Conservation (phyloP, 1,140 invertebrate genomes). For the Acromyrmex heyeri region DNA sequence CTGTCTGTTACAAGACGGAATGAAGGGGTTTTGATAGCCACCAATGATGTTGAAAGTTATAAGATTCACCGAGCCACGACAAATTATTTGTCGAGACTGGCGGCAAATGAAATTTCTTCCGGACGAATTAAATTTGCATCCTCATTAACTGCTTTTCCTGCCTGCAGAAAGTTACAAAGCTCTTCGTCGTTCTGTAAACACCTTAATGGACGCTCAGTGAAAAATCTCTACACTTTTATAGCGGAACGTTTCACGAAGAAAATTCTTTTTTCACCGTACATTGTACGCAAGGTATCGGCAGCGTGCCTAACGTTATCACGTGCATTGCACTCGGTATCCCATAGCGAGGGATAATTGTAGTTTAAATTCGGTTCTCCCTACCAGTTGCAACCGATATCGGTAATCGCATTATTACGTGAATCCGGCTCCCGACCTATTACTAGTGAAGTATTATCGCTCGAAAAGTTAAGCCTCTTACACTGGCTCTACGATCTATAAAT, state of each 20-base stretch:
- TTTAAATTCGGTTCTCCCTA: conserved; percentile 56
- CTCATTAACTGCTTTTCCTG: conserved; percentile 64
- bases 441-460: conserved; percentile 63
- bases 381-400: conserved; percentile 59
- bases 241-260: not conserved
- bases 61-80: conserved; percentile 59
- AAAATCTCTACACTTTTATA: conserved; percentile 52
- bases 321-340: conserved; percentile 40
- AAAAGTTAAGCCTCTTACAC: conserved; percentile 64
- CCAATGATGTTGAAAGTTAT: conserved; percentile 55
- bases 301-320: conserved; percentile 37
- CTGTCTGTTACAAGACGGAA: not conserved
- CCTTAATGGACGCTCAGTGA: conserved; percentile 45
- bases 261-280: not conserved
- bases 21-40: conserved; percentile 45
- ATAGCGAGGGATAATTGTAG: conserved; percentile 54
- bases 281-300: not conserved
- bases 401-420: conserved; percentile 64
- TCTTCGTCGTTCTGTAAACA: conserved; percentile 54
- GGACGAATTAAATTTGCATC: conserved; percentile 62
- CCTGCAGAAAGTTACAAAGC: conserved; percentile 53
- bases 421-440: conserved; percentile 62
- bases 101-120: conserved; percentile 60
- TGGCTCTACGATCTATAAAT: conserved; percentile 63
- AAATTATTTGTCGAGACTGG: conserved; percentile 64